Conservation (phyloP, 2,113 vertebrate genomes). For the Pterocles orientalis region DNA sequence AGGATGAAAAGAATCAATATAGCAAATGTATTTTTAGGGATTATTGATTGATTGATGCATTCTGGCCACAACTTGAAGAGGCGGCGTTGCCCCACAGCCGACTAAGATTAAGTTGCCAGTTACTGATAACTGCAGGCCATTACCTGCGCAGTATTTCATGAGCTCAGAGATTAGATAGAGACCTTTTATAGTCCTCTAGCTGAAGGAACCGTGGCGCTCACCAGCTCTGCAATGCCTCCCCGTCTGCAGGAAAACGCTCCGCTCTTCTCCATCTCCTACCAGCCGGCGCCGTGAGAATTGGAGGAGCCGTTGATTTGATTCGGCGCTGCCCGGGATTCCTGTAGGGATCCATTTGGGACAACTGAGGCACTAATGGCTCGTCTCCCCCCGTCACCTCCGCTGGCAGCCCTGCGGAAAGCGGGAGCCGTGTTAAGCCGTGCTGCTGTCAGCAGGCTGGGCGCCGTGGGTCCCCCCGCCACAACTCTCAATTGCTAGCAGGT, state of each 20-base stretch:
- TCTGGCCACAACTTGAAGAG: constrained; percentile 30
- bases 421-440: not conserved
- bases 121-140: constrained; percentile 27
- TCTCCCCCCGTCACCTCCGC: not conserved
- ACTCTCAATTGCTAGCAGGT: constrained; percentile 75
- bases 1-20: constrained; percentile 47
- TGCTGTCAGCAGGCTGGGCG: constrained; percentile 57
- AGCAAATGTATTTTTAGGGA: constrained; percentile 54
- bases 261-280: not conserved
- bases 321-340: not conserved
- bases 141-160: not conserved
- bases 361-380: not conserved
- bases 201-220: not conserved
- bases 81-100: constrained; percentile 60
- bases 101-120: constrained; percentile 71
- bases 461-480: constrained; percentile 49
- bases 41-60: constrained; percentile 71
- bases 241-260: accelerated
- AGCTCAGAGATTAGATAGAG: not conserved
- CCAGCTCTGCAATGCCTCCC: not conserved
- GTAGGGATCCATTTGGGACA: not conserved
- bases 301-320: accelerated
- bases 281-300: not conserved
- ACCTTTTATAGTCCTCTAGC: not conserved
- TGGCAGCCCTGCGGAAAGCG: constrained; percentile 33